phyloP scores from a whole-genome alignment of 2,797 vertebrate species.

The Manis pentadactyla region DNA sequence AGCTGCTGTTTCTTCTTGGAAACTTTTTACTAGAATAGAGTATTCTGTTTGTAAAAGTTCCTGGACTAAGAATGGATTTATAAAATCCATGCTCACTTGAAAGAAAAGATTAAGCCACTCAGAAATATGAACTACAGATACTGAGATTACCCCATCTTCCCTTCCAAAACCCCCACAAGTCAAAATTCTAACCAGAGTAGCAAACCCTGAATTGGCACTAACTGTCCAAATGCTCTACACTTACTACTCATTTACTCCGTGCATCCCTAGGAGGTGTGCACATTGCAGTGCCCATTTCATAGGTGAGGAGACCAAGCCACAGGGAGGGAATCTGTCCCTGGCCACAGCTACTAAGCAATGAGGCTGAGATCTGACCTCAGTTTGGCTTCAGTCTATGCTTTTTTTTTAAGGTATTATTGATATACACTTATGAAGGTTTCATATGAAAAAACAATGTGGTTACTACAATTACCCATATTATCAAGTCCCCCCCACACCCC shows the following conservation, averaged over 20 bases:
- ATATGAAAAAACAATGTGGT: too few relatives aligned
- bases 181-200: background rate
- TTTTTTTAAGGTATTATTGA: too few relatives aligned
- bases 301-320: background rate
- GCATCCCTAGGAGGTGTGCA: background rate
- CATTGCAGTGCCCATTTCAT: background rate
- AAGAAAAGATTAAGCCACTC: background rate
- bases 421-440: too few relatives aligned
- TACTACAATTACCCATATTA: too few relatives aligned
- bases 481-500: too few relatives aligned
- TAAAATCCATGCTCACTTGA: background rate
- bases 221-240: background rate
- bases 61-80: background rate
- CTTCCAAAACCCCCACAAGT: background rate
- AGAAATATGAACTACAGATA: background rate
- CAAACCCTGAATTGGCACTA: background rate
- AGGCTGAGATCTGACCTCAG: background rate
- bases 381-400: background rate
- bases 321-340: background rate
- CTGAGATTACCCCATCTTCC: background rate
- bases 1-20: background rate
- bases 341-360: background rate
- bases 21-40: background rate
- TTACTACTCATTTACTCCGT: background rate
- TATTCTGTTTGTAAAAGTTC: constrained; percentile 41